Evolutionary conservation across 2,888 invertebrate genomes (phyloP).

Genomic region (Sturmia bella): DNA sequence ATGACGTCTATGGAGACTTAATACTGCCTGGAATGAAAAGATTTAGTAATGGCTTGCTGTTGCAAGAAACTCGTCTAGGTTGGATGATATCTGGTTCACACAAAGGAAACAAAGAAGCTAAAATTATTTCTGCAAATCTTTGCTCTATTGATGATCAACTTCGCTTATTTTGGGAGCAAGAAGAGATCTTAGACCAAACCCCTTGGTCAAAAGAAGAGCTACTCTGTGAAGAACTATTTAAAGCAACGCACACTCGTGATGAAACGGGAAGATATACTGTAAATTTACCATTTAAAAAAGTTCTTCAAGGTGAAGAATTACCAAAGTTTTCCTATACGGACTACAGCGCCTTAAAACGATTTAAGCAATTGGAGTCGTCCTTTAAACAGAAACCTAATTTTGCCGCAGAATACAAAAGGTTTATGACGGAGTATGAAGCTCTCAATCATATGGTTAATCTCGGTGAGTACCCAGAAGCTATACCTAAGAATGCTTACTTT

Average conservation of each 20-base stretch:
- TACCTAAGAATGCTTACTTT: too few relatives aligned
- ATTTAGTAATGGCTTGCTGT: constrained; percentile 37
- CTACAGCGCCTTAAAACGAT: too few relatives aligned
- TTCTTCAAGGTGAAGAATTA: constrained; percentile 6
- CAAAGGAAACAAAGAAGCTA: too few relatives aligned
- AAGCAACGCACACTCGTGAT: constrained; percentile 18
- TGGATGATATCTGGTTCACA: too few relatives aligned
- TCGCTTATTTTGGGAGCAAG: constrained; percentile 39
- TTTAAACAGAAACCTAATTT: not conserved
- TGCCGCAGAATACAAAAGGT: not conserved
- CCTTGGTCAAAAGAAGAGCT: constrained; percentile 11
- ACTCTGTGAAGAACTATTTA: constrained; percentile 39
- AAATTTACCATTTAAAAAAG: constrained; percentile 34
- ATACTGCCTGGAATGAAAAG: constrained; percentile 42
- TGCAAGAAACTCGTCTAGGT: constrained; percentile 38
- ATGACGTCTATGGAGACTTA: constrained; percentile 43
- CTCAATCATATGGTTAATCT: constrained; percentile 43
- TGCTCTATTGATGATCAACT: constrained; percentile 44
- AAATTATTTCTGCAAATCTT: constrained; percentile 26
- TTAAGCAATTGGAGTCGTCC: too few relatives aligned
- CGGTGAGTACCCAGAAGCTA: too few relatives aligned
- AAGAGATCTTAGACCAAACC: constrained; percentile 9
- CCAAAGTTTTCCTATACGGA: constrained; percentile 32
- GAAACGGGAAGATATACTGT: constrained; percentile 26
- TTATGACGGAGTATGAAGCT: not conserved